Evolutionary conservation across 1,140 invertebrate genomes (phyloP), one percentile per base, ranked within the genome.

Genomic region (Drosophila oshimai): DNA sequence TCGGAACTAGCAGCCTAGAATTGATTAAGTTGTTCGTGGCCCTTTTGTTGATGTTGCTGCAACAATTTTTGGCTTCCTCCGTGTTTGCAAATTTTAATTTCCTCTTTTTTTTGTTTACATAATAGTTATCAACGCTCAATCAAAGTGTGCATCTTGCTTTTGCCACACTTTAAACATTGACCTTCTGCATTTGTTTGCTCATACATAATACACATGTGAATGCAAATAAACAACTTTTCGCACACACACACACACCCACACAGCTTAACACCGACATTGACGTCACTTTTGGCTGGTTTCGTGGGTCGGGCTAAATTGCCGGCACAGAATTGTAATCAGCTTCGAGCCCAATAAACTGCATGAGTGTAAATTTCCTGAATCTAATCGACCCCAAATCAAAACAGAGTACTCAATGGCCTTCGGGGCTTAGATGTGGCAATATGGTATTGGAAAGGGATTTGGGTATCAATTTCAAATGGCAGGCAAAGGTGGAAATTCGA

Each of bases 361-460:
- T 42, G 64, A 86, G 70, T 86, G 70, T 69, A 72, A 74, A 84
- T 79, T 84, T 86, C 80, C 80, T 86, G 80, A 68, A 68, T 49
- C 76, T 79, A 83, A 70, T 84, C 70, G 41, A 36, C 54, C 24
- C 18, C 70, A 51, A 67, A 67, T 67, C 62, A 67, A 67, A 65
- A 24, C 28, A 62, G 58, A 62, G 58, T 62, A 62, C 58, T 62
- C 58, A 15, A 39, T 67, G 72, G 53, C 58, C 77, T 61, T 75
- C 67, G 42, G 41, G 33, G 51, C 60, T 65, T 58, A 42, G 41
- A 44, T 46, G 29, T 36, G 17, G 13, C 34, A 65, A 73, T 34
- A 10, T 33, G 15, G 34, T 24, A 31, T 47, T 65, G 22, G 28
- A 4, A 22, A 15, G 15, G 4, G 34, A 28, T 50, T 65, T 29